These are phyloP conservation scores for Triplophysa bombifrons DNA, from an alignment of 2,797 vertebrate species.

Conservation along the genomic window DNA sequence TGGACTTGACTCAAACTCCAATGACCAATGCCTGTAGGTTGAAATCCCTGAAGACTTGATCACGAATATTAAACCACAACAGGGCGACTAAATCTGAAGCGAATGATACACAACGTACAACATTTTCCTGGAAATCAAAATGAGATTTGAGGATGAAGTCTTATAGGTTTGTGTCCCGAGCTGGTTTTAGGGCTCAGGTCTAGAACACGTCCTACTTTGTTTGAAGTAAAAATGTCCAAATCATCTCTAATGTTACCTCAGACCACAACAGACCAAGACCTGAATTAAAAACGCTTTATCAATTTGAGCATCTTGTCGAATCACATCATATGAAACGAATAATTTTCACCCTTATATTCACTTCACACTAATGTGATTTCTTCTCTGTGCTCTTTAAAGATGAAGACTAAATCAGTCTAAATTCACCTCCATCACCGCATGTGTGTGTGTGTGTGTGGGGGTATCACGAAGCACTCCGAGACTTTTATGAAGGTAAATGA, in stretches of 20 bases:
- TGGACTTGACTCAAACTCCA: neutral
- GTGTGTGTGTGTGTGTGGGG: slow-evolving; percentile 15
- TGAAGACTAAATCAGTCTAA: slow-evolving; percentile 20
- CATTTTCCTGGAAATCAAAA: no score
- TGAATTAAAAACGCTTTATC: slow-evolving; percentile 38
- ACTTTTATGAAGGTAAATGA: slow-evolving; percentile 52
- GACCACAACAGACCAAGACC: slow-evolving; percentile 25
- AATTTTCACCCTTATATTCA: slow-evolving; percentile 1
- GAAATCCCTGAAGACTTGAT: neutral
- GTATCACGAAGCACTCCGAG: slow-evolving; percentile 39
- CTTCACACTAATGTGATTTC: slow-evolving; percentile 23
- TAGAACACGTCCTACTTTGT: no score
- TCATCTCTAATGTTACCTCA: slow-evolving; percentile 4
- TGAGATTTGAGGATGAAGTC: no score
- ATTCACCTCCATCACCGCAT: slow-evolving; percentile 20
- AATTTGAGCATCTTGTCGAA: slow-evolving; percentile 23
- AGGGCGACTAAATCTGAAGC: no score
- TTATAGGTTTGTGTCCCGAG: no score
- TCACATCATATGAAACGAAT: slow-evolving; percentile 22
- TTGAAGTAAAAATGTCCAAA: neutral
- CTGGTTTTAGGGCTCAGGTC: no score
- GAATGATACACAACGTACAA: no score
- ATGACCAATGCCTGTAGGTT: neutral
- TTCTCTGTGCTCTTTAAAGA: slow-evolving; percentile 41
- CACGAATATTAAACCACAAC: no score